These are phyloP conservation scores for Catharus minimus DNA, from an alignment of 2,113 vertebrate species.

Conservation along the genomic window DNA sequence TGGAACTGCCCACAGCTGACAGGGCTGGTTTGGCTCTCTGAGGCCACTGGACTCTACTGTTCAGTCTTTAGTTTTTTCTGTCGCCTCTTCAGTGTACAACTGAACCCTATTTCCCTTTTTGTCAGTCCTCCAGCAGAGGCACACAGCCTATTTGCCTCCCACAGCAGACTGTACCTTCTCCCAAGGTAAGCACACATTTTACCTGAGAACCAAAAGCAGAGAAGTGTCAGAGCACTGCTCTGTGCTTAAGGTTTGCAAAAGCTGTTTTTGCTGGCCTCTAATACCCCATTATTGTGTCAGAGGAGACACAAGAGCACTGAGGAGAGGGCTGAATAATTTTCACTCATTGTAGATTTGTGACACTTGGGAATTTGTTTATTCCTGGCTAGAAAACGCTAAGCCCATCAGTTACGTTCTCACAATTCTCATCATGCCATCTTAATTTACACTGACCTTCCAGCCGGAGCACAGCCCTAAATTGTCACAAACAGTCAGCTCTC, in stretches of 20 bases:
- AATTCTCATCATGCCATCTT: background rate
- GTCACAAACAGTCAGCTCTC: constrained; percentile 44
- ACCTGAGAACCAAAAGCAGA: background rate
- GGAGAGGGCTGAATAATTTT: background rate
- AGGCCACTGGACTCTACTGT: background rate
- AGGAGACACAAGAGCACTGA: background rate
- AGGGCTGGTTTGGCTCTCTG: background rate
- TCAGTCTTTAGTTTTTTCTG: background rate
- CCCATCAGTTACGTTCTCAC: background rate
- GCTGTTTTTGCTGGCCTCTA: background rate
- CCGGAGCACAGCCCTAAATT: background rate
- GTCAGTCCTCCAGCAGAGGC: background rate
- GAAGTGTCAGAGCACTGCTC: background rate
- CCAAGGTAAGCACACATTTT: background rate
- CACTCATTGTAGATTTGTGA: background rate
- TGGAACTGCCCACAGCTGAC: background rate
- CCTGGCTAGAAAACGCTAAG: background rate
- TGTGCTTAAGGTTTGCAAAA: background rate
- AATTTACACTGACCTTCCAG: constrained; percentile 49
- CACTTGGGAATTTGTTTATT: background rate
- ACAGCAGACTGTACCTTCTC: background rate
- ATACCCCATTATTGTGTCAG: background rate
- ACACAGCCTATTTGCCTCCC: background rate
- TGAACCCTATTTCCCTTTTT: background rate
- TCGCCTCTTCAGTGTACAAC: no score